Conservation (phyloP, 2,797 vertebrate species). For the Phataginus tricuspis region DNA sequence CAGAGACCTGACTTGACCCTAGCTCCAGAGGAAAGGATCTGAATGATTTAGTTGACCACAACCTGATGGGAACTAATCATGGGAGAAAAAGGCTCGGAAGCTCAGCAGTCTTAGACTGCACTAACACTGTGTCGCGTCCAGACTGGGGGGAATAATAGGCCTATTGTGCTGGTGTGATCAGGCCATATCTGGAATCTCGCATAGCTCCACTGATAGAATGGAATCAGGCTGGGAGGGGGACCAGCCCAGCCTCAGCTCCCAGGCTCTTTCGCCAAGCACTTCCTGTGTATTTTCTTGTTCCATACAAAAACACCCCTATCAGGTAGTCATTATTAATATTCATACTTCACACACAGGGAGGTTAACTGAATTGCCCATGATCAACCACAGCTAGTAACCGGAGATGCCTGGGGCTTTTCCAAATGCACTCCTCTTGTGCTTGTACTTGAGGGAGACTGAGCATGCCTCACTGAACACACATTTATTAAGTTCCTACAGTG, state of each 20-base stretch:
- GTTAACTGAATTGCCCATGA: not conserved
- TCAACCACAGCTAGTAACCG: not conserved
- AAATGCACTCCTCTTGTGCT: not conserved
- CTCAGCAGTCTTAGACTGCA: conserved; percentile 78
- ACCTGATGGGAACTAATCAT: conserved; percentile 78
- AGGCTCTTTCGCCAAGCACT: conserved; percentile 58
- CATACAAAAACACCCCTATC: not conserved
- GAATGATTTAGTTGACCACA: conserved; percentile 77
- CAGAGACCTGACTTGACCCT: conserved; percentile 72
- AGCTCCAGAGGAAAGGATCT: conserved; percentile 62
- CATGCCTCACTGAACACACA: not conserved
- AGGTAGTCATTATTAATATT: conserved; percentile 26
- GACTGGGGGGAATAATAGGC: conserved; percentile 77
- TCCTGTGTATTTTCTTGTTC: conserved; percentile 61
- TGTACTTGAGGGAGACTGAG: not conserved
- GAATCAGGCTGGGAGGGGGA: conserved; percentile 74
- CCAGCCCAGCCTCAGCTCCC: conserved; percentile 56
- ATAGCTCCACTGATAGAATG: conserved; percentile 75
- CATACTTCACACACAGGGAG: not conserved
- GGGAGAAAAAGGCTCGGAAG: conserved; percentile 74
- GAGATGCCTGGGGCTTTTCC: conserved; percentile 12
- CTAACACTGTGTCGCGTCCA: conserved; percentile 79
- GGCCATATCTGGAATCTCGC: conserved; percentile 82
- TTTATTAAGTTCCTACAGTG: not conserved
- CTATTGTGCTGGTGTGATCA: conserved; percentile 79